Evolutionary conservation across 2,888 invertebrate genomes (phyloP).

Genomic region (Tridacna crocea): DNA sequence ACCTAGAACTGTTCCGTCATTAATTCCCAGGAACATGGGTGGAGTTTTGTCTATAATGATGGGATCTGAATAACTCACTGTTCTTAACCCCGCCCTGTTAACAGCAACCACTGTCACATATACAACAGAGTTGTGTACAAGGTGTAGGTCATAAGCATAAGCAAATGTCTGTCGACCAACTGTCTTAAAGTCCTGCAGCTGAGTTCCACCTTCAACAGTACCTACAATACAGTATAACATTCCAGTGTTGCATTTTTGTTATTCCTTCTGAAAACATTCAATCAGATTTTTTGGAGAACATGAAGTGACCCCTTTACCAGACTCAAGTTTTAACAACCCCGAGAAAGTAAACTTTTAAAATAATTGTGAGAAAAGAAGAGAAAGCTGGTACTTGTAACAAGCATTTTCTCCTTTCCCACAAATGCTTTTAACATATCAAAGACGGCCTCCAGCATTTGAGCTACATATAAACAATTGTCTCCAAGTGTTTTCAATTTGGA

Average conservation of each 20-base stretch:
- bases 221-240: conserved; percentile 40
- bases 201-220: conserved; percentile 63
- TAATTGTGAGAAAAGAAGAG: too few relatives aligned
- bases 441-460: too few relatives aligned
- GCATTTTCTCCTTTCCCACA: too few relatives aligned
- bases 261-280: background rate
- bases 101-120: conserved; percentile 71
- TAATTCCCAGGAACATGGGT: conserved; percentile 59
- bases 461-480: too few relatives aligned
- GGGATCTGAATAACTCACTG: conserved; percentile 59
- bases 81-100: conserved; percentile 67
- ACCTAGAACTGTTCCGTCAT: conserved; percentile 60
- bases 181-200: conserved; percentile 60
- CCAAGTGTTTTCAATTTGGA: too few relatives aligned
- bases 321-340: too few relatives aligned
- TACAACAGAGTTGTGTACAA: conserved; percentile 65
- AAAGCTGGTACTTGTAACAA: too few relatives aligned
- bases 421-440: too few relatives aligned
- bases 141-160: conserved; percentile 51
- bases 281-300: background rate
- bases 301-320: too few relatives aligned
- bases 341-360: too few relatives aligned
- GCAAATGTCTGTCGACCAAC: conserved; percentile 66
- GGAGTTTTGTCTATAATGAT: conserved; percentile 69
- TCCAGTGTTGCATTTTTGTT: background rate